Percentiles rank a stretch among this genome's conserved stretches.
phyloP scores from a whole-genome alignment of 2,113 vertebrate species.

The Archocentrus centrarchus region DNA sequence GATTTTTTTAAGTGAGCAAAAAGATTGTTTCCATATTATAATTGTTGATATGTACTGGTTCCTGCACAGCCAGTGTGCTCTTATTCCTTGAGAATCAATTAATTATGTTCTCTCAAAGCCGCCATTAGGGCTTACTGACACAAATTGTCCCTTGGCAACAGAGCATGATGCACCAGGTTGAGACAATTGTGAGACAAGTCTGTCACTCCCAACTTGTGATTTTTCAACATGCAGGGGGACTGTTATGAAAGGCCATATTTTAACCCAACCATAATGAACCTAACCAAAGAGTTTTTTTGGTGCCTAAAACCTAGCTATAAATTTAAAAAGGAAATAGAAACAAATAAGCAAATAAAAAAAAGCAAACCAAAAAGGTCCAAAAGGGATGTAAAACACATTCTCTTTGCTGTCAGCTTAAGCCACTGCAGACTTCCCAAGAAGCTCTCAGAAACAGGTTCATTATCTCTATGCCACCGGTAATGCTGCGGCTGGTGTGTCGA shows the following conservation, averaged over 20 bases:
- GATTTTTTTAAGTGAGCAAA: not conserved
- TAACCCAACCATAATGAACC: not conserved
- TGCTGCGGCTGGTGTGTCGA: not conserved
- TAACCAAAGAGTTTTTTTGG: not conserved
- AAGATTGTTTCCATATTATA: not conserved
- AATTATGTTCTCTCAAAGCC: not conserved
- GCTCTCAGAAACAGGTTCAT: not conserved
- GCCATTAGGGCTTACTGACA: not conserved
- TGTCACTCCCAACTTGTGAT: not conserved
- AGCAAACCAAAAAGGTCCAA: not conserved
- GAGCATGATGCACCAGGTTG: not conserved
- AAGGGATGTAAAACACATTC: not conserved
- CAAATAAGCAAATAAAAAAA: not conserved
- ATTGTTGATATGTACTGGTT: not conserved
- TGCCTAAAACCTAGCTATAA: not conserved
- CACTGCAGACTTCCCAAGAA: not conserved
- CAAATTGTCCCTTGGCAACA: not conserved
- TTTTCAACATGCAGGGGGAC: rapidly evolving
- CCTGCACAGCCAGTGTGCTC: not conserved
- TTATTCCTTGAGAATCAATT: not conserved
- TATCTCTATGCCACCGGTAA: not conserved
- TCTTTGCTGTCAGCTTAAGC: not conserved
- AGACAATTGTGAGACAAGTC: not conserved
- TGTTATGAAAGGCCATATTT: not conserved
- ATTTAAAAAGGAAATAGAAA: not conserved